Evolutionary conservation across 2,888 invertebrate species (phyloP), one percentile per base, ranked within the genome.

Genomic region (Oscheius sp.): DNA sequence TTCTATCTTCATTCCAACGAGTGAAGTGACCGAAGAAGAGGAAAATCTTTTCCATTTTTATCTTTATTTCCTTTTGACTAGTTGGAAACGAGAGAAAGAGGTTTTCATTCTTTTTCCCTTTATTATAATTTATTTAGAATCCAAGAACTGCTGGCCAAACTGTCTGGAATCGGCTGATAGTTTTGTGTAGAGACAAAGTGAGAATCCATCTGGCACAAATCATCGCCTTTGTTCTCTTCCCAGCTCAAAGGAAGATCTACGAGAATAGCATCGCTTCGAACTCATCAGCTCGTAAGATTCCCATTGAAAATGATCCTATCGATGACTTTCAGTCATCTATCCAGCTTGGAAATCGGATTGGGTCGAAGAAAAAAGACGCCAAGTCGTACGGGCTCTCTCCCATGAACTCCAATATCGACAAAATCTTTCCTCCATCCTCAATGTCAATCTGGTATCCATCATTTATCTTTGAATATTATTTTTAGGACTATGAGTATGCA

Each of bases 171-270:
- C 61, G 65, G 5, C 65, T 81, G 4, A 55, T 81, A 23, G 31
- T 52, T 5, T 39, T 69, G 23, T 78, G 75, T 61, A 65, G 72
- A 34, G 79, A 79, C 37, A 70, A 69, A 67, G 76, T 74, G 3
- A 57, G 75, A n/a, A 53, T 72, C n/a, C 63, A 79, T 10, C 72
- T 84, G 50, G 81, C 80, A 4, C 80, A 83, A 25, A 23, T 82
- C 45, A 76, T 84, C n/a, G 82, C 84, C 37, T 85, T 81, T 52
- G 70, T 80, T 2, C 72, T 84, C 3, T 85, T 76, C 57, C 81
- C 82, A 8, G 82, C 78, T 17, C 72, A 73, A 37, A 52, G 46
- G 12, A 78, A 78, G 61, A 20, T 75, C 29, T 34, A 48, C 64
- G 65, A 69, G 34, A 46, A 65, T 20, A 34, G 61, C 1, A 23